A percentile compares a stretch with the other conserved stretches of the same genome.
These are phyloP conservation scores for Raphicerus campestris DNA, from an alignment of 2,113 vertebrate species.

Conservation along the genomic window DNA sequence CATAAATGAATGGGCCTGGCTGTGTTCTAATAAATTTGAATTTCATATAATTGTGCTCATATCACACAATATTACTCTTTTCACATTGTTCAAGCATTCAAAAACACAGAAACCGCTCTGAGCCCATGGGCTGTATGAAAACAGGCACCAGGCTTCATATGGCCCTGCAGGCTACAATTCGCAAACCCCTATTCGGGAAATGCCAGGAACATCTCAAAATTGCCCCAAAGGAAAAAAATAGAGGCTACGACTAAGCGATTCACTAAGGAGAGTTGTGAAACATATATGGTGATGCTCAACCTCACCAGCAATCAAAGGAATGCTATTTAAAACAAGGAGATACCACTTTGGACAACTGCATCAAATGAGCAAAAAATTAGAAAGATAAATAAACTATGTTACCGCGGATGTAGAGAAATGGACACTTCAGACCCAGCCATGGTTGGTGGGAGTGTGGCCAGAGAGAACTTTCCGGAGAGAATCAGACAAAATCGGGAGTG, in stretches of 20 bases:
- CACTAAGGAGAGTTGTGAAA: neutral
- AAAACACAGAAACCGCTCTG: neutral
- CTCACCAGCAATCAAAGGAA: neutral
- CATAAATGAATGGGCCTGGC: neutral
- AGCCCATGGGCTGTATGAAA: neutral
- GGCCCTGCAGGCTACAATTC: neutral
- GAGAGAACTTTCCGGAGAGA: neutral
- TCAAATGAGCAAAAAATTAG: neutral
- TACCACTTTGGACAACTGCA: neutral
- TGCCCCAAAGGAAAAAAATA: neutral
- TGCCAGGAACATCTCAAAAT: neutral
- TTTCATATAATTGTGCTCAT: neutral
- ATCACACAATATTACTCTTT: neutral
- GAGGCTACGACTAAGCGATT: neutral
- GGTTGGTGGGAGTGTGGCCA: neutral
- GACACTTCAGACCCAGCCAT: neutral
- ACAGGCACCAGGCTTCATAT: neutral
- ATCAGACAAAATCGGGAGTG: neutral
- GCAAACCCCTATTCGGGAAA: neutral
- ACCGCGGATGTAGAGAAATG: neutral
- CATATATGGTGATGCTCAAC: neutral
- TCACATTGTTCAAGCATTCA: neutral
- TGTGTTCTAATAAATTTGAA: neutral
- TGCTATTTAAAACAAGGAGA: neutral
- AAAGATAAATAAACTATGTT: neutral